Evolutionary conservation across 2,113 vertebrate species (phyloP).

Genomic region (Dolichallabes microphthalmus): DNA sequence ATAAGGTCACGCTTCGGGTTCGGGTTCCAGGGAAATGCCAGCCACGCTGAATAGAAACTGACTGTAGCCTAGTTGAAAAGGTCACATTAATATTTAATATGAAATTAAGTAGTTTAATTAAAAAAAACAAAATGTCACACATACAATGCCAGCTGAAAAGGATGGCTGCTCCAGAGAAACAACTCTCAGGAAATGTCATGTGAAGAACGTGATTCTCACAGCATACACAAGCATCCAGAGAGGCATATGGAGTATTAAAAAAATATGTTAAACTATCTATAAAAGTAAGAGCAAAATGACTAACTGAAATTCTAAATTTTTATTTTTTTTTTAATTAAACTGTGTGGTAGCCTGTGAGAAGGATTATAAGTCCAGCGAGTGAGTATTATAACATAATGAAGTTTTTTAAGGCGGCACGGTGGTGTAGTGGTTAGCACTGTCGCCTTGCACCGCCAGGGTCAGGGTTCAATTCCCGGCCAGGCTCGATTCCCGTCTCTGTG

Average conservation of each 20-base stretch:
- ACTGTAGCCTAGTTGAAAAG: slow-evolving; percentile 45
- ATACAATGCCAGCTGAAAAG: slow-evolving; percentile 30
- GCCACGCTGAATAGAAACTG: slow-evolving; percentile 21
- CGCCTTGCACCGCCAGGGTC: no score
- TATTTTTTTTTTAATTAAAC: slow-evolving; percentile 73
- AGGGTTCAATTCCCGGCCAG: no score
- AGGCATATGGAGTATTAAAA: neutral
- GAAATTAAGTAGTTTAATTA: slow-evolving; percentile 45
- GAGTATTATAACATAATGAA: slow-evolving; percentile 64
- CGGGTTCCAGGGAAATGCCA: slow-evolving; percentile 31
- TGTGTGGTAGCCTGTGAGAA: slow-evolving; percentile 90
- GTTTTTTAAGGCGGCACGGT: no score
- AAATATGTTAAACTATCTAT: neutral
- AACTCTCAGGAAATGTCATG: slow-evolving; percentile 23
- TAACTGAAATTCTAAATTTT: neutral
- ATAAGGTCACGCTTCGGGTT: slow-evolving; percentile 17
- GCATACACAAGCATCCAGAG: neutral
- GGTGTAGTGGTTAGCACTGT: no score
- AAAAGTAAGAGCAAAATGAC: neutral
- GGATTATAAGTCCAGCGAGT: slow-evolving; percentile 84
- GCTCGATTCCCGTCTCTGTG: no score
- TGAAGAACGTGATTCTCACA: neutral
- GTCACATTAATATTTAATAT: slow-evolving; percentile 51
- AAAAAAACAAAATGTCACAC: slow-evolving; percentile 42
- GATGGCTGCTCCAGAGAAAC: slow-evolving; percentile 16